These are phyloP conservation scores for Orchesella flavescens DNA, from an alignment of 2,888 invertebrate species.

Conservation along the genomic window DNA sequence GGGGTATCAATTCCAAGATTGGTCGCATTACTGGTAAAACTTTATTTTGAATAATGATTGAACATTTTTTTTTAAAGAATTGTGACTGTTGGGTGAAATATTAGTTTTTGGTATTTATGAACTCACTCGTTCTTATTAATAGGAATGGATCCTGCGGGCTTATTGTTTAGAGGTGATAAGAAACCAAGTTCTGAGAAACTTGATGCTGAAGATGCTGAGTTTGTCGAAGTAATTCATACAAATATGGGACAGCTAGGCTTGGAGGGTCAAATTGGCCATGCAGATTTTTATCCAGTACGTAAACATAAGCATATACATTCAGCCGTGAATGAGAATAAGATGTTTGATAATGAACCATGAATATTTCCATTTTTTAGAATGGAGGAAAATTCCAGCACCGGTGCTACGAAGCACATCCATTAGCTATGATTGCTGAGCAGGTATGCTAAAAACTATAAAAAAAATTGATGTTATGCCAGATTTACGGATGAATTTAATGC, in stretches of 20 bases:
- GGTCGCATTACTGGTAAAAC: constrained; percentile 65
- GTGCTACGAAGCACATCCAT: constrained; percentile 59
- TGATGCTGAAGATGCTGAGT: constrained; percentile 62
- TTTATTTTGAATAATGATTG: no score
- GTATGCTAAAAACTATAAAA: constrained; percentile 10
- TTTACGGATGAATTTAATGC: not conserved
- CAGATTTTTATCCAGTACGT: constrained; percentile 61
- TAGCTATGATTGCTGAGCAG: constrained; percentile 63
- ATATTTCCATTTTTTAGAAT: constrained; percentile 33
- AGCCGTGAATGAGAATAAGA: not conserved
- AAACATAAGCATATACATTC: not conserved
- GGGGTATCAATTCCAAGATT: constrained; percentile 60
- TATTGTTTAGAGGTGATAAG: constrained; percentile 56
- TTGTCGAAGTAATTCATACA: constrained; percentile 68
- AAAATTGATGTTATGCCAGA: no score
- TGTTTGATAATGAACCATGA: not conserved
- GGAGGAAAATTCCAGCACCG: constrained; percentile 65
- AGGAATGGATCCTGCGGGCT: constrained; percentile 67
- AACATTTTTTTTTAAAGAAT: no score
- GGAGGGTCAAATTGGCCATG: constrained; percentile 58
- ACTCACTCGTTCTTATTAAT: not conserved
- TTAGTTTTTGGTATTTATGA: not conserved
- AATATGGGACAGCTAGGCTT: constrained; percentile 66
- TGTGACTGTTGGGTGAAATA: no score
- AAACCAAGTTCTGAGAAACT: constrained; percentile 56